Percentiles rank a stretch among this genome's conserved stretches.
phyloP scores from a whole-genome alignment of 2,113 vertebrate species.

The Notarius quadriscutis region DNA sequence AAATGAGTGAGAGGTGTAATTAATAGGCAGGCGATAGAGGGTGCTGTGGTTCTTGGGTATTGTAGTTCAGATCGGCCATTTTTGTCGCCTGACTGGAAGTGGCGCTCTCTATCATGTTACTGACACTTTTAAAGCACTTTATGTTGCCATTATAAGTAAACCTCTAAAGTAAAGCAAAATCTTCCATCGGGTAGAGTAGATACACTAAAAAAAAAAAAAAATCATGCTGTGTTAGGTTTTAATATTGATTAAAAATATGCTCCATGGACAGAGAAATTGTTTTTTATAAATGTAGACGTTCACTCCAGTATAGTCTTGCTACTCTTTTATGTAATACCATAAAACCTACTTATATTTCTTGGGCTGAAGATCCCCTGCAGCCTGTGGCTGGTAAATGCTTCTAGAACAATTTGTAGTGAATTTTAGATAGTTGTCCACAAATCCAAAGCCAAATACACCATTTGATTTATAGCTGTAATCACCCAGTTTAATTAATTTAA shows the following conservation, averaged over 20 bases:
- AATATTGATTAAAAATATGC: constrained; percentile 51
- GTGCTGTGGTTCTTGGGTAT: no score
- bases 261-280: constrained; percentile 69
- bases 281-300: constrained; percentile 69
- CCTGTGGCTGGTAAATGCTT: background rate
- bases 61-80: no score
- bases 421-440: constrained; percentile 44
- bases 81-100: no score
- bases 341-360: background rate
- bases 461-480: constrained; percentile 64
- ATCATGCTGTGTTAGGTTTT: constrained; percentile 25
- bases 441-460: constrained; percentile 61
- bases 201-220: background rate
- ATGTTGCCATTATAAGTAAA: background rate
- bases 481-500: constrained; percentile 52
- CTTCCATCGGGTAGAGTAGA: background rate
- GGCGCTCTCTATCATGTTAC: no score
- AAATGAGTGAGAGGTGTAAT: no score
- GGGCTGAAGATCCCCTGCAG: constrained; percentile 50
- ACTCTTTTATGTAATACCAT: constrained; percentile 5
- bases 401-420: background rate
- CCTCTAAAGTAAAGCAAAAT: constrained; percentile 1
- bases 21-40: no score
- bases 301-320: constrained; percentile 53
- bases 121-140: background rate